A percentile compares a stretch with the other conserved stretches of the same genome.
phyloP scores from a whole-genome alignment of 2,113 vertebrate species.

The Dermatemys mawii region DNA sequence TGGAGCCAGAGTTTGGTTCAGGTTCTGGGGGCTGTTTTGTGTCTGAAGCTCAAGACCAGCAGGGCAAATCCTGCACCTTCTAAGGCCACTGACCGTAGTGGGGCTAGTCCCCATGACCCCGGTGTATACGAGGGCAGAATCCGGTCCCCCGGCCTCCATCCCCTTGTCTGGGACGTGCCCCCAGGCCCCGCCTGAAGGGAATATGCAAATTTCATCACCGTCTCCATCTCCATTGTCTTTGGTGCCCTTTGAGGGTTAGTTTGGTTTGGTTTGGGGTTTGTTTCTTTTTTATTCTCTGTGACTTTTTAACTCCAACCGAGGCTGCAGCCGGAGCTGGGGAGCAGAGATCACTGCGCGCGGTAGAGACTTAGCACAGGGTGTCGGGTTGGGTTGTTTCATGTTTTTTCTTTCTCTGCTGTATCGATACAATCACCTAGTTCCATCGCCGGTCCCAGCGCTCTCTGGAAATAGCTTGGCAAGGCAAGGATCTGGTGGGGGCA shows the following conservation, averaged over 20 bases:
- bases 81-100: background rate
- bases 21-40: background rate
- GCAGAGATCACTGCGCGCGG: background rate
- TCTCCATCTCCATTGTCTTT: background rate
- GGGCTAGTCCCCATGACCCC: background rate
- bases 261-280: background rate
- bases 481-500: background rate
- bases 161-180: background rate
- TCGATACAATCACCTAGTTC: background rate
- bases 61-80: background rate
- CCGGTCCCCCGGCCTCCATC: background rate
- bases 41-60: background rate
- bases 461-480: background rate
- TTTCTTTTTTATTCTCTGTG: background rate
- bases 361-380: background rate
- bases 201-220: slow-evolving; percentile 63
- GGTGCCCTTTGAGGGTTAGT: background rate
- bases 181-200: slow-evolving; percentile 46
- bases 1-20: background rate
- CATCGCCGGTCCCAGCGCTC: background rate
- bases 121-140: background rate
- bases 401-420: background rate
- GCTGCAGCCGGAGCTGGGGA: background rate
- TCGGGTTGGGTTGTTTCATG: background rate
- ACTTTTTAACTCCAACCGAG: background rate